Base-by-base conservation (phyloP, 2,797 vertebrate genomes). In the Phaenicophaeus curvirostris region DNA sequence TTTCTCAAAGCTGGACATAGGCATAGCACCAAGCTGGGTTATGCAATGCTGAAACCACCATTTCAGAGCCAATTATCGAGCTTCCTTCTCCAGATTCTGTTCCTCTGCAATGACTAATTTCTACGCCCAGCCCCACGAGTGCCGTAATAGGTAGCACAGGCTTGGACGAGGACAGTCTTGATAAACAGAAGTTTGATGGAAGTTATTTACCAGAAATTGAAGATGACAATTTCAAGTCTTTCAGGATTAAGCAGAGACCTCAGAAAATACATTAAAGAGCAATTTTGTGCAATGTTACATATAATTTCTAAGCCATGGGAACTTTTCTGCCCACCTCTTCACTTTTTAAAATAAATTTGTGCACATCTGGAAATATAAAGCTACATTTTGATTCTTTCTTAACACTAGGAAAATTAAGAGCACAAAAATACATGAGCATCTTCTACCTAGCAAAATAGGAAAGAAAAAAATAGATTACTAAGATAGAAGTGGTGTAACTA, bases 201-300 rank as follows among this genome's bases (percentile, higher is more conserved):
- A 86, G 8, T 93, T 96, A 73, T 90, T 95, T 84, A 86, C 27
- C 41, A 91, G 91, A 88, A 93, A 87, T 16, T 65, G 63, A 81
- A 88, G 30, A 66, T 54, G 41, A 59, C 31, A 67, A 67, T 87
- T 95, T 90, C 48, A 90, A 18, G 27, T 81, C 53, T 86, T 89
- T 92, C n/a, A 87, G 78, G 81, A 90, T 93, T 79, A 90, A 94
- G 89, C 50, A 92, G 85, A 90, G 31, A 20, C 28, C 16, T n/a
- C 30, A 74, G 46, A 90, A 94, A 92, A 91, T 59, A 44, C 41
- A 48, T 76, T 85, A 67, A 81, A 82, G 33, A 76, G 5, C 18
- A 62, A 58, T 85, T 93, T 88, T 41, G 46, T 79, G 42, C 39
- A 76, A 15, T 35, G 23, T 57, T 86, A 72, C 57, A 13, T 73